A percentile compares a stretch with the other conserved stretches of the same genome.
Conservation (phyloP, 2,797 vertebrate species). For the Trematomus bernacchii region DNA sequence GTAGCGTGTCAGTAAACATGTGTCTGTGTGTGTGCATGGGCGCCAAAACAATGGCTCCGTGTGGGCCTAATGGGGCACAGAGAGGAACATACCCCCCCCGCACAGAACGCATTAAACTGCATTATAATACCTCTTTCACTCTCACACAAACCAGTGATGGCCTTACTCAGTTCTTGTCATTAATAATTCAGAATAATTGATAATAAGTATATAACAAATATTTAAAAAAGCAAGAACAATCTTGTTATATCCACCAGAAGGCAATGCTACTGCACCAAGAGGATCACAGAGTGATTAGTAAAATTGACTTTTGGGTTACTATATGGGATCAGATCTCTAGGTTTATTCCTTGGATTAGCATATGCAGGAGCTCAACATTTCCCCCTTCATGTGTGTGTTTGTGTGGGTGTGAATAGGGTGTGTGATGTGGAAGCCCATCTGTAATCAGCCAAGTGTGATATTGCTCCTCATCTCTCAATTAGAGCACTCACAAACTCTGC, state of each 20-base stretch:
- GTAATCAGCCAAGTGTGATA: slow-evolving; percentile 78
- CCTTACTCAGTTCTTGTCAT: slow-evolving; percentile 30
- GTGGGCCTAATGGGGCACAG: slow-evolving; percentile 71
- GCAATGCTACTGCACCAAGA: slow-evolving; percentile 4
- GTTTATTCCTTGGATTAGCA: slow-evolving; percentile 49
- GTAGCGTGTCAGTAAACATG: slow-evolving; percentile 10
- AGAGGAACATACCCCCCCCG: slow-evolving; percentile 36
- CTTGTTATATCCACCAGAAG: slow-evolving; percentile 9
- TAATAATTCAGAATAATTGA: slow-evolving; percentile 42
- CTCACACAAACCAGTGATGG: slow-evolving; percentile 20
- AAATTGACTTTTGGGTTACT: slow-evolving; percentile 35
- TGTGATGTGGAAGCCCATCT: slow-evolving; percentile 70
- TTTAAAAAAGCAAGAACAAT: neutral
- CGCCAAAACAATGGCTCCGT: slow-evolving; percentile 54
- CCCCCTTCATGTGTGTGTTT: slow-evolving; percentile 51
- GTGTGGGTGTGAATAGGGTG: slow-evolving; percentile 51
- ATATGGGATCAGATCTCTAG: slow-evolving; percentile 28
- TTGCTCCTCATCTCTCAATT: slow-evolving; percentile 81
- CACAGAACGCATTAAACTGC: slow-evolving; percentile 37
- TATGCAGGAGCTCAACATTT: slow-evolving; percentile 42
- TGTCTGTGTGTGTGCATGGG: slow-evolving; percentile 37
- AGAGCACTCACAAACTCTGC: slow-evolving; percentile 61
- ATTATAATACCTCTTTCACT: slow-evolving; percentile 40
- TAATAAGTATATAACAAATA: slow-evolving; percentile 13
- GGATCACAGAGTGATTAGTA: slow-evolving; percentile 42